A percentile compares a stretch with the other conserved stretches of the same genome.
Evolutionary conservation across 1,140 invertebrate species (phyloP).

Genomic region (Lepidurus packardi): DNA sequence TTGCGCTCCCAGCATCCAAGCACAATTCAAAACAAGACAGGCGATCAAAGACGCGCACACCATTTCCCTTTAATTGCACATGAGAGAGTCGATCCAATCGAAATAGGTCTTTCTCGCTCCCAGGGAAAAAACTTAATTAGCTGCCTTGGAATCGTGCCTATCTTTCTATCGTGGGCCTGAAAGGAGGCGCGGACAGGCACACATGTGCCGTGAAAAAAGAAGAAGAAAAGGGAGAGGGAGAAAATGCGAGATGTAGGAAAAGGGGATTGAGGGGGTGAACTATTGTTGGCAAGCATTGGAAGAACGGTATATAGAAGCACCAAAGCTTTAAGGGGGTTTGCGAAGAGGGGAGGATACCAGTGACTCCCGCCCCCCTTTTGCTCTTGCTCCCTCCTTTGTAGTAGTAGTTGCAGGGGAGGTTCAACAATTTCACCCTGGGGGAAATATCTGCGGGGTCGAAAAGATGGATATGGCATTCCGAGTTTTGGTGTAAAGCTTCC

Average conservation of each 20-base stretch:
- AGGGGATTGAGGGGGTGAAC: constrained; percentile 9
- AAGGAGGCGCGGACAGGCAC: neutral
- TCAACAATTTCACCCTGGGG: too few species aligned
- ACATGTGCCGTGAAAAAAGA: neutral
- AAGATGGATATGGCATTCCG: too few species aligned
- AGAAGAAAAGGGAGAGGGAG: neutral
- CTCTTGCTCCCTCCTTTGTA: too few species aligned
- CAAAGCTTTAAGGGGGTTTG: too few species aligned
- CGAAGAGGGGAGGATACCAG: too few species aligned
- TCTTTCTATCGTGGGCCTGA: neutral
- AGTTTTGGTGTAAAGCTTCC: too few species aligned
- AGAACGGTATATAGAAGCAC: neutral
- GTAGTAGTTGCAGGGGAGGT: too few species aligned
- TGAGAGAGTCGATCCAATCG: neutral
- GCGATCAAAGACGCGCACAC: neutral
- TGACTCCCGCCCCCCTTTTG: too few species aligned
- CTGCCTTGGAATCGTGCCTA: constrained; percentile 5
- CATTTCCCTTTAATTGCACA: neutral
- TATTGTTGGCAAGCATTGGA: neutral
- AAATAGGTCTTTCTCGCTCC: neutral
- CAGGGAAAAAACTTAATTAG: neutral
- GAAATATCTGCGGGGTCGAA: too few species aligned
- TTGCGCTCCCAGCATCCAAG: too few species aligned
- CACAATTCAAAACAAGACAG: neutral
- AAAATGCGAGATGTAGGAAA: neutral